Conservation (phyloP, 2,797 vertebrate species). For the Myripristis murdjan region DNA sequence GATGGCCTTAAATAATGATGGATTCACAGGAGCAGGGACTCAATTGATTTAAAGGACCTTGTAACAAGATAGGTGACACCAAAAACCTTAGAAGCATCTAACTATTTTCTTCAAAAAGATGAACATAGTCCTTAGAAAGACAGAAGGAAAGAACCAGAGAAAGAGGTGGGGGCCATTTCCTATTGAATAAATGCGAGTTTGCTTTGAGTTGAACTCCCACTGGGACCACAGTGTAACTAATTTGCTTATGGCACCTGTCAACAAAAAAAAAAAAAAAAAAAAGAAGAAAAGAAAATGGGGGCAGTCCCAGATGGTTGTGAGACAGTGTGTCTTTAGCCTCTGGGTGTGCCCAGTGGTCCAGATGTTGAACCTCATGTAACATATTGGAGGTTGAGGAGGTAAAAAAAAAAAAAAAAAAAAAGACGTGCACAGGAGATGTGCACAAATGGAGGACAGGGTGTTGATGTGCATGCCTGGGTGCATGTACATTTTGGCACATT, state of each 20-base stretch:
- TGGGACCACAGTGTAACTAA: conserved; percentile 18
- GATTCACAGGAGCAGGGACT: conserved; percentile 8
- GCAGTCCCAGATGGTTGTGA: conserved; percentile 19
- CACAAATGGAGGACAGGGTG: not conserved
- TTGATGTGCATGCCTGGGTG: not conserved
- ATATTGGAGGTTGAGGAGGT: not conserved
- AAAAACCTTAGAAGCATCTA: conserved; percentile 5
- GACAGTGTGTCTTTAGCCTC: not conserved
- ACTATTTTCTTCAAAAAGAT: not conserved
- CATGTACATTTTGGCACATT: not conserved
- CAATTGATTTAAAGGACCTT: conserved; percentile 22
- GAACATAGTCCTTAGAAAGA: conserved; percentile 2
- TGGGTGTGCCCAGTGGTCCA: conserved; percentile 6
- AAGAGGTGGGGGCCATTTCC: not conserved
- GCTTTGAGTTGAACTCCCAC: not conserved
- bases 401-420: not conserved
- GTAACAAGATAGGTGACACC: conserved; percentile 19
- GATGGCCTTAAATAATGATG: conserved; percentile 17
- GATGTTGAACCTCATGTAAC: conserved; percentile 22
- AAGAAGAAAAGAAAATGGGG: conserved; percentile 18
- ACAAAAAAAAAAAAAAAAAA: no score
- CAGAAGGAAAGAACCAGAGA: no score
- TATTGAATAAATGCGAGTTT: conserved; percentile 17
- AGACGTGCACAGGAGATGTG: not conserved
- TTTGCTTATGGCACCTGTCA: conserved; percentile 56